Base-by-base conservation (phyloP, 1,140 invertebrate genomes). In the Rhopalosiphum maidis region DNA sequence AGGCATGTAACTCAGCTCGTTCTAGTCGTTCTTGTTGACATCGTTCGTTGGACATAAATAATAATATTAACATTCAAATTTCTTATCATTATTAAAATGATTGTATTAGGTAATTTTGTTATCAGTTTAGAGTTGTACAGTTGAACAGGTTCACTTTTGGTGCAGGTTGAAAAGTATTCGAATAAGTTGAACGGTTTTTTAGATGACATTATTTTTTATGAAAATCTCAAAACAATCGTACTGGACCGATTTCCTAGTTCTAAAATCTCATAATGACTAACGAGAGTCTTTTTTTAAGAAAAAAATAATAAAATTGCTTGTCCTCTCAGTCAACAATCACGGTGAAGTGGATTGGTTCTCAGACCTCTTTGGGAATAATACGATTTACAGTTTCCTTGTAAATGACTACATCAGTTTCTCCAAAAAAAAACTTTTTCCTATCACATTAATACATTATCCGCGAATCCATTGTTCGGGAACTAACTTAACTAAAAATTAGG, bases 371-470 rank as follows among this genome's bases (percentile, higher is more conserved):
- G 90, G 22, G 4, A 30, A 92, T 6, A 15, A n/a, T 54, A 37
- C 0, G 48, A 55, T 48, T 22, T 92, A 92, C 22, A 25, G 48
- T 41, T 25, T 92, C 91, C 46, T 92, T 92, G 91, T 46, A 83
- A 92, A 92, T 92, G 91, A 92, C 91, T 54, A 92, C 91, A 93
- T 86, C 82, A 93, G 91, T 93, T 93, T 93, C 82, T 55, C 48
- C 22, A 54, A 54, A 85, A 92, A 93, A 91, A 77, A 83, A 92
- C 18, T 30, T 83, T 54, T 93, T 86, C 91, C 91, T 93, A 93
- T 93, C 91, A 93, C 60, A 90, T 51, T 51, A 51, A 51, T 51
- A 51, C 48, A 51, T 43, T 90, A 43, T 68, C 89, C 89, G 89
- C 55, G 89, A 93, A 93, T 51, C 82, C 91, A 93, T 93, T 93